Evolutionary conservation across 1,140 invertebrate species (phyloP).

Genomic region (Drosophila micromelanica): DNA sequence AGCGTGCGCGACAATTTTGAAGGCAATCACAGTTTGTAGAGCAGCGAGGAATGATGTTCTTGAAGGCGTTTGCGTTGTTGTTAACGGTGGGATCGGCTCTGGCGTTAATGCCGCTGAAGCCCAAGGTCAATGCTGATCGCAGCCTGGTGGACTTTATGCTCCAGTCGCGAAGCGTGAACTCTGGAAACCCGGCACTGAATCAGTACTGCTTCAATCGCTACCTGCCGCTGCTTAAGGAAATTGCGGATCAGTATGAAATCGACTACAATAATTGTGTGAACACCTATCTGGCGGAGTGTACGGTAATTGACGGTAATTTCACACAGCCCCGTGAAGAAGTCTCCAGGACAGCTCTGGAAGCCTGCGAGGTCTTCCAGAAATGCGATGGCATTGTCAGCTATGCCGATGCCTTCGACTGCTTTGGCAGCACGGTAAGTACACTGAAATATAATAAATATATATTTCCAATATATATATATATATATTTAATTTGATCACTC

Average conservation of each 20-base stretch:
- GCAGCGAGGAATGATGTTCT: constrained; percentile 28
- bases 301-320: constrained; percentile 15
- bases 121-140: not conserved
- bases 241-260: constrained; percentile 13
- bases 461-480: too few species aligned
- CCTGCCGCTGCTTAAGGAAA: constrained; percentile 24
- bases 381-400: constrained; percentile 9
- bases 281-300: not conserved
- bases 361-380: constrained; percentile 17
- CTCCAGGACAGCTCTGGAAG: not conserved
- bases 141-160: constrained; percentile 24
- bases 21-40: constrained; percentile 14
- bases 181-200: not conserved
- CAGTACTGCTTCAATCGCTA: constrained; percentile 46
- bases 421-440: constrained; percentile 23
- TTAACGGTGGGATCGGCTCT: constrained; percentile 12
- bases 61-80: constrained; percentile 11
- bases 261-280: constrained; percentile 26
- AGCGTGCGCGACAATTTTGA: not conserved
- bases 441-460: not conserved
- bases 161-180: not conserved
- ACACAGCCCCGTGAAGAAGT: not conserved
- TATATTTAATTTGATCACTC: not conserved
- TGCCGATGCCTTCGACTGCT: constrained; percentile 26
- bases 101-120: not conserved